Percentiles rank a stretch among this genome's conserved stretches.
Conservation (phyloP, 2,888 invertebrate species). For the Podotricha telesiphe region DNA sequence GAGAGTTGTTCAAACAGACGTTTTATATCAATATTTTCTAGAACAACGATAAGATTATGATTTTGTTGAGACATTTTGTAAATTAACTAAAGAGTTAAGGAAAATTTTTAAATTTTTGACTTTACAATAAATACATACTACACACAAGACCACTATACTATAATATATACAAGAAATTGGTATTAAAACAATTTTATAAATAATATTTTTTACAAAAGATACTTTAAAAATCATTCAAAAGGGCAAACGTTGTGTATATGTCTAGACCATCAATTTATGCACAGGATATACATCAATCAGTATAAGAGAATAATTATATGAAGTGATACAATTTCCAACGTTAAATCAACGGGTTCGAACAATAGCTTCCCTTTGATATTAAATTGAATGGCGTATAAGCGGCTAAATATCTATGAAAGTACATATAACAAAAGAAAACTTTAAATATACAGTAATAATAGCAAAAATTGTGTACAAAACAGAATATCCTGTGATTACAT, state of each 20-base stretch:
- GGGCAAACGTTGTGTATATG: conserved; percentile 10
- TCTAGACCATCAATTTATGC: conserved; percentile 42
- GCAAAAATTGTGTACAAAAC: neutral
- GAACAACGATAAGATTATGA: conserved; percentile 32
- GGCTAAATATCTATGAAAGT: neutral
- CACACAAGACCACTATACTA: too few relatives aligned
- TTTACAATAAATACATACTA: neutral
- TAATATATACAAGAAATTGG: too few relatives aligned
- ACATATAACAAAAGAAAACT: too few relatives aligned
- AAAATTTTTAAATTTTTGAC: neutral
- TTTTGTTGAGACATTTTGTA: conserved; percentile 14
- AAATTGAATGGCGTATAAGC: conserved; percentile 1
- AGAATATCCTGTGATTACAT: conserved; percentile 29
- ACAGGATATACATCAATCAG: conserved; percentile 41
- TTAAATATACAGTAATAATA: too few relatives aligned
- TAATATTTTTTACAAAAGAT: neutral
- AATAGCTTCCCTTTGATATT: conserved; percentile 28
- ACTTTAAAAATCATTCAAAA: conserved; percentile 10
- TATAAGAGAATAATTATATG: conserved; percentile 34
- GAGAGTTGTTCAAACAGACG: conserved; percentile 51
- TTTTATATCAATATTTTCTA: conserved; percentile 60
- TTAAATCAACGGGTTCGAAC: conserved; percentile 34
- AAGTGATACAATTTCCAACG: conserved; percentile 35
- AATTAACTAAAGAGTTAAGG: conserved; percentile 15
- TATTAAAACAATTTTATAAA: neutral